phyloP scores from a whole-genome alignment of 2,888 invertebrate genomes.

The Parnassius smintheus region DNA sequence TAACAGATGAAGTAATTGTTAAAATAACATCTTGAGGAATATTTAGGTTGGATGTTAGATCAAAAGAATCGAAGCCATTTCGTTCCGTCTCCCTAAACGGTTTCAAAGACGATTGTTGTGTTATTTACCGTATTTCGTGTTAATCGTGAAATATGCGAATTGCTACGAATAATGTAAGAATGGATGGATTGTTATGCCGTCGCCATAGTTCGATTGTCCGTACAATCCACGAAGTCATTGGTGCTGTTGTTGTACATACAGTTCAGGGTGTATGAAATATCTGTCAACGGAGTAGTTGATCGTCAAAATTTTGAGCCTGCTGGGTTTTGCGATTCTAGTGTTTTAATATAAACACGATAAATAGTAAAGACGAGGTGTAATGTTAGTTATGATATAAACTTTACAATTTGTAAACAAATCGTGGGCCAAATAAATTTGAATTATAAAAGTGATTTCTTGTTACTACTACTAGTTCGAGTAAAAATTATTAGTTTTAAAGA shows the following conservation, averaged over 20 bases:
- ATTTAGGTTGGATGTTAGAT: conserved; percentile 77
- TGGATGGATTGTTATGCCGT: conserved; percentile 56
- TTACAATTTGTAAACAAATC: conserved; percentile 44
- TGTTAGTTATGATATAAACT: conserved; percentile 25
- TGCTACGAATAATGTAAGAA: conserved; percentile 41
- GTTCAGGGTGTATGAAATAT: conserved; percentile 62
- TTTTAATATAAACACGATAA: conserved; percentile 13
- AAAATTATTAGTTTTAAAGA: no score
- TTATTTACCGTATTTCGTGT: conserved; percentile 31
- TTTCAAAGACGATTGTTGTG: conserved; percentile 45
- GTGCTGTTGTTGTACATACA: conserved; percentile 66
- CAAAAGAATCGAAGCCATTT: conserved; percentile 76
- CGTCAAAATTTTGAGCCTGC: conserved; percentile 32
- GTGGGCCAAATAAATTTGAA: conserved; percentile 22
- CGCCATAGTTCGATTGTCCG: conserved; percentile 70
- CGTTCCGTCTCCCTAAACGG: conserved; percentile 58
- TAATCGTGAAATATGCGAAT: conserved; percentile 36
- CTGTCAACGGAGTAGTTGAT: conserved; percentile 56
- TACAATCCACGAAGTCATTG: conserved; percentile 65
- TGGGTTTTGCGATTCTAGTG: conserved; percentile 11
- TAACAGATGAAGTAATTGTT: conserved; percentile 36
- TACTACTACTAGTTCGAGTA: no score
- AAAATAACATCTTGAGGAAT: conserved; percentile 46
- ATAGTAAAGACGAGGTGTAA: conserved; percentile 24
- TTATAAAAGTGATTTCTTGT: neutral